Percentiles rank a stretch among this genome's conserved stretches.
Conservation (phyloP, 2,113 vertebrate genomes). For the Brevimyrus niger region DNA sequence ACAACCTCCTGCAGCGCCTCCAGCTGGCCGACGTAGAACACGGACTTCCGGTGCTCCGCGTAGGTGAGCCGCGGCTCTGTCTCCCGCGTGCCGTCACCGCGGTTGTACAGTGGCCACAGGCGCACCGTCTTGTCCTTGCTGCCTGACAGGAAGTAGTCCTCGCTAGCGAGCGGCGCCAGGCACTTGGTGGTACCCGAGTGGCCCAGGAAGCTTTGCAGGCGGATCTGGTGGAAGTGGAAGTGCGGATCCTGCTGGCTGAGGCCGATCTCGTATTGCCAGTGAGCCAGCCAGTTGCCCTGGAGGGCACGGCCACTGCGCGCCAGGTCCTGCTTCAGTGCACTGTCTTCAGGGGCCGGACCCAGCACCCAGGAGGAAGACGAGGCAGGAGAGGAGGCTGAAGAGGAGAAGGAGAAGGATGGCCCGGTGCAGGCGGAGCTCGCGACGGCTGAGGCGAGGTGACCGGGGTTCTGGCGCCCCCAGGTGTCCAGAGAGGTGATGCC, state of each 20-base stretch:
- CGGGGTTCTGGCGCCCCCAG: conserved; percentile 50
- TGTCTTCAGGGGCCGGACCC: conserved; percentile 61
- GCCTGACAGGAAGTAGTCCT: conserved; percentile 93
- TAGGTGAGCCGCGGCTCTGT: conserved; percentile 74
- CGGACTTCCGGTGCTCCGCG: conserved; percentile 77
- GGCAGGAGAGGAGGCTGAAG: conserved; percentile 42
- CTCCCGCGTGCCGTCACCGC: conserved; percentile 80
- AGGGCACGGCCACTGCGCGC: conserved; percentile 75
- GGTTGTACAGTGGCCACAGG: conserved; percentile 91
- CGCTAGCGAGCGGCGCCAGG: conserved; percentile 72
- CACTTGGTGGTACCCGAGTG: conserved; percentile 84
- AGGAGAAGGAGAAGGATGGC: conserved; percentile 42
- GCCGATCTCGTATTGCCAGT: conserved; percentile 97
- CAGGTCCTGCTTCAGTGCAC: conserved; percentile 79
- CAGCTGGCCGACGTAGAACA: conserved; percentile 85
- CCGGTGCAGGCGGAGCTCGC: conserved; percentile 25
- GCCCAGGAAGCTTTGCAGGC: conserved; percentile 86
- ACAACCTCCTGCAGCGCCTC: conserved; percentile 83
- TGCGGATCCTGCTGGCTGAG: conserved; percentile 86
- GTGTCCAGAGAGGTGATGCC: conserved; percentile 42
- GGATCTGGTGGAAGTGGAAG: conserved; percentile 97
- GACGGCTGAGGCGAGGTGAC: conserved; percentile 46
- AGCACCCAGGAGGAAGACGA: conserved; percentile 52
- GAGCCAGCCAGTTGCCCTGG: conserved; percentile 95
- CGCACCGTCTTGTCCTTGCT: conserved; percentile 94